Percentiles rank a stretch among this genome's conserved stretches.
Evolutionary conservation across 1,140 invertebrate genomes (phyloP).

Genomic region (Geopemphigus sp.): DNA sequence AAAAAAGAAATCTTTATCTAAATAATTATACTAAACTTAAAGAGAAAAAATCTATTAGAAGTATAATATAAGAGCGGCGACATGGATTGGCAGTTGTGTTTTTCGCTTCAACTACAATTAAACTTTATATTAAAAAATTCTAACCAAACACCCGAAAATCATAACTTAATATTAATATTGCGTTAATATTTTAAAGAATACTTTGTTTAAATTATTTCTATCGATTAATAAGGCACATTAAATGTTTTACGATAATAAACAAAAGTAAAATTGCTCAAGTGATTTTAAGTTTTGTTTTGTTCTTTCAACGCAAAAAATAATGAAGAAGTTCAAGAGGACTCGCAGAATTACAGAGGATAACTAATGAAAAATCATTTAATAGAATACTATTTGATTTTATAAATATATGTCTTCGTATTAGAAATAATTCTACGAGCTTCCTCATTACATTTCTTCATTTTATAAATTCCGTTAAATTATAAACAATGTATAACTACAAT

Average conservation of each 20-base stretch:
- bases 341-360: background rate
- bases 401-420: background rate
- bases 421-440: conserved; percentile 3
- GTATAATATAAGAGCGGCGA: conserved; percentile 38
- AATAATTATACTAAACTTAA: conserved; percentile 48
- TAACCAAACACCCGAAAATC: conserved; percentile 33
- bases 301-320: background rate
- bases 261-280: conserved; percentile 12
- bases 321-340: conserved; percentile 20
- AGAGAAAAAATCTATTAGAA: conserved; percentile 31
- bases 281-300: conserved; percentile 11
- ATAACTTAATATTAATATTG: conserved; percentile 41
- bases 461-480: conserved; percentile 30
- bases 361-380: conserved; percentile 5
- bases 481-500: conserved; percentile 9
- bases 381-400: background rate
- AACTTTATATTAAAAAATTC: background rate
- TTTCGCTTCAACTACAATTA: conserved; percentile 38
- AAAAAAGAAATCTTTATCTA: conserved; percentile 42
- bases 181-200: conserved; percentile 33
- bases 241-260: conserved; percentile 5
- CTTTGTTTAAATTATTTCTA: conserved; percentile 16
- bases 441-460: conserved; percentile 24
- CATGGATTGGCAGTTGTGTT: conserved; percentile 49
- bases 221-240: conserved; percentile 46